These are phyloP conservation scores for Hermaeophaga mercurialis DNA, from an alignment of 2,888 invertebrate genomes.

Conservation along the genomic window DNA sequence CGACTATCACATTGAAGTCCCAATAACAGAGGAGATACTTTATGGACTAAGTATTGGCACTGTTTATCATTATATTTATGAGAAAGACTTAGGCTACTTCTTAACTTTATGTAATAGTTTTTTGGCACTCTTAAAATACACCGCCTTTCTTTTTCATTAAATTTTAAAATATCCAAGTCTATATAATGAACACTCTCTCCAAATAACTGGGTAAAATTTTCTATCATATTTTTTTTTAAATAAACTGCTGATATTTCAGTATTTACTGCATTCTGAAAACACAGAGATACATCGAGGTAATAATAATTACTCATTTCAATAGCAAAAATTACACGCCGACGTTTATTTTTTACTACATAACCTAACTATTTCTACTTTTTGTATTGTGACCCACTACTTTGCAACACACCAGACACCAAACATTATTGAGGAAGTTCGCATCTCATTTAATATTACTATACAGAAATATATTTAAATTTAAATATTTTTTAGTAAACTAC, in stretches of 20 bases:
- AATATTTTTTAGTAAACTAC: conserved; percentile 46
- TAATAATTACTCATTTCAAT: conserved; percentile 56
- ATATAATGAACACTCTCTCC: conserved; percentile 64
- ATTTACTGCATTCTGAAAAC: conserved; percentile 53
- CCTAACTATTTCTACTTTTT: too few relatives aligned
- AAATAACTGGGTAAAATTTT: conserved; percentile 61
- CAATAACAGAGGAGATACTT: conserved; percentile 59
- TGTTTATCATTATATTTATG: conserved; percentile 58
- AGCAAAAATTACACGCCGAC: too few relatives aligned
- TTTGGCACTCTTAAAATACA: conserved; percentile 64
- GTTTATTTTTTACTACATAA: too few relatives aligned
- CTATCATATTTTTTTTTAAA: conserved; percentile 64
- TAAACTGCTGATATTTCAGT: conserved; percentile 59
- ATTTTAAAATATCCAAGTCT: conserved; percentile 65
- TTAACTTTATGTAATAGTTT: conserved; percentile 62
- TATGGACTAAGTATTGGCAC: conserved; percentile 63
- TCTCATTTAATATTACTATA: too few relatives aligned
- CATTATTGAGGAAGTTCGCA: too few relatives aligned
- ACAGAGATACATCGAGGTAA: conserved; percentile 64
- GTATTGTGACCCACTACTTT: too few relatives aligned
- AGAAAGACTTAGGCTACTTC: conserved; percentile 64
- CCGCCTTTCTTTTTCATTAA: conserved; percentile 55
- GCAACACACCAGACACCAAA: too few relatives aligned
- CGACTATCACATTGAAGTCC: conserved; percentile 55
- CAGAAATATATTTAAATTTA: background rate